These are phyloP conservation scores for Corythoichthys intestinalis DNA, from an alignment of 2,113 vertebrate genomes.

Conservation along the genomic window DNA sequence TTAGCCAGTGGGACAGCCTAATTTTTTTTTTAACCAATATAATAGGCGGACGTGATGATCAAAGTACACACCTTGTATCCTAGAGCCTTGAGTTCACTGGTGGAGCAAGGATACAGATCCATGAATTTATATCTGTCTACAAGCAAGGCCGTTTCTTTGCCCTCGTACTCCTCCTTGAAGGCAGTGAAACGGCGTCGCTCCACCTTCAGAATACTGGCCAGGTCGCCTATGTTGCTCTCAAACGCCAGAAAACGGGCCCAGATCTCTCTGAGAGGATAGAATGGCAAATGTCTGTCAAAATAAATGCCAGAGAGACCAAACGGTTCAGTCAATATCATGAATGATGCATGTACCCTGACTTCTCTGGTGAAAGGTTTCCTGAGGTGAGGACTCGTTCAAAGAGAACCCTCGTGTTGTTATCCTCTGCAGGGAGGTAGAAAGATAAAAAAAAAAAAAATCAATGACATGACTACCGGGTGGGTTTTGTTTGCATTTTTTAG, in stretches of 20 bases:
- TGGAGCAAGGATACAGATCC: constrained; percentile 96
- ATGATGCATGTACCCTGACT: constrained; percentile 83
- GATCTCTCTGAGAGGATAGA: constrained; percentile 81
- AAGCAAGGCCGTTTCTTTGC: constrained; percentile 94
- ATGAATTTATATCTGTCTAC: constrained; percentile 99
- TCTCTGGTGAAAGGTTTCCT: constrained; percentile 95
- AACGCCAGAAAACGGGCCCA: constrained; percentile 97
- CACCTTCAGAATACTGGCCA: constrained; percentile 97
- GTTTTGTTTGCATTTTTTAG: neutral
- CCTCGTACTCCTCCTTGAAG: constrained; percentile 97
- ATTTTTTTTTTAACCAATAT: no score
- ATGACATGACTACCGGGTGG: neutral
- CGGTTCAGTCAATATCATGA: neutral
- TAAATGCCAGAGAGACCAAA: neutral
- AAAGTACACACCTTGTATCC: constrained; percentile 86
- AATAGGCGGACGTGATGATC: neutral
- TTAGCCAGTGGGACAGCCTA: no score
- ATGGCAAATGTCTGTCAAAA: constrained; percentile 2
- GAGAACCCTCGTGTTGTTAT: constrained; percentile 98
- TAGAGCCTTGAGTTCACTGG: constrained; percentile 93
- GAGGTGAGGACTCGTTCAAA: constrained; percentile 99
- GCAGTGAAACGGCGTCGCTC: constrained; percentile 93
- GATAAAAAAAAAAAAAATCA: no score
- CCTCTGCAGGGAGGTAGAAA: constrained; percentile 75
- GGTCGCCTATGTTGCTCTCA: constrained; percentile 97